A percentile compares a stretch with the other conserved stretches of the same genome.
Conservation (phyloP, 2,113 vertebrate species). For the Erinaceus europaeus region DNA sequence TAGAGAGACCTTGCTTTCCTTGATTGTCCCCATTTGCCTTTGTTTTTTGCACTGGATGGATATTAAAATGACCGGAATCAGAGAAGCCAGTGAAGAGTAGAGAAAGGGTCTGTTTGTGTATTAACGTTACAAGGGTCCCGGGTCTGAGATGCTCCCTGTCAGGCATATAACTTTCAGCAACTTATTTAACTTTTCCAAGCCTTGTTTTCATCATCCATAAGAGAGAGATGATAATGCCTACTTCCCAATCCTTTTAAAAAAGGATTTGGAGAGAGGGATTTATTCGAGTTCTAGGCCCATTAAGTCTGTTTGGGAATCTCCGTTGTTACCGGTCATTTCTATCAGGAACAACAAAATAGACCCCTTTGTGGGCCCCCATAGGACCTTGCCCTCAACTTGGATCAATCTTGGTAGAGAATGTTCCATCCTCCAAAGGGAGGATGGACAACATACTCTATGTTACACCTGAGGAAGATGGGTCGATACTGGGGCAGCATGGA, state of each 20-base stretch:
- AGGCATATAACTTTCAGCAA: not conserved
- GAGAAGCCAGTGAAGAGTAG: not conserved
- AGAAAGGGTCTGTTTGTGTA: not conserved
- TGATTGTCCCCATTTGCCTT: not conserved
- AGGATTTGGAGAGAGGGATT: constrained; percentile 21
- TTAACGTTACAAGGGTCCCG: not conserved
- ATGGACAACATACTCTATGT: no score
- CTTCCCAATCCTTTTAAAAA: no score
- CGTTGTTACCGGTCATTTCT: no score
- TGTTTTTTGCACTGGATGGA: not conserved
- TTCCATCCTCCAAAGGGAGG: no score
- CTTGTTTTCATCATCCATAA: not conserved
- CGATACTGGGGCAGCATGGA: no score
- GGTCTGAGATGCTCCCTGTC: not conserved
- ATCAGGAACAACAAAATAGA: no score
- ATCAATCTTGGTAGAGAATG: no score
- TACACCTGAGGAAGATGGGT: no score
- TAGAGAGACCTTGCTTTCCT: not conserved
- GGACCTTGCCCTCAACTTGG: no score
- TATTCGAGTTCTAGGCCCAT: no score
- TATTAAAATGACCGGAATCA: not conserved
- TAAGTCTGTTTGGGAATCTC: no score
- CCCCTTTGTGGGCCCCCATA: no score
- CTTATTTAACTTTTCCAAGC: not conserved
- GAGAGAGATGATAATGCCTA: not conserved